phyloP scores from a whole-genome alignment of 2,797 vertebrate genomes.

The Enteromius argenteus region DNA sequence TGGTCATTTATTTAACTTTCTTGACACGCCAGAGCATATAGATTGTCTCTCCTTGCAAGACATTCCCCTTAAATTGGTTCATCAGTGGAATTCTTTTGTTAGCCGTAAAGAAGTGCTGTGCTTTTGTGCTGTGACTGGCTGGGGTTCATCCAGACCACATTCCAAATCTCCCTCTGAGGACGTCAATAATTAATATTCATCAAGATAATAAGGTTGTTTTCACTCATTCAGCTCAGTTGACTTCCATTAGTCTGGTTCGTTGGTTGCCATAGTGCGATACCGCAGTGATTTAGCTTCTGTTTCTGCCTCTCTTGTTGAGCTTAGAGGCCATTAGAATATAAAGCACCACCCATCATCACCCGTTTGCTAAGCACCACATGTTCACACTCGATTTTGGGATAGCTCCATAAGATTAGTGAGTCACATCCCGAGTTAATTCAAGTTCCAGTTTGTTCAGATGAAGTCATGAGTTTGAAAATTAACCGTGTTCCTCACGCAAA shows the following conservation, averaged over 20 bases:
- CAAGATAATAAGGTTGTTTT: conserved; percentile 46
- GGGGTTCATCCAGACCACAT: conserved; percentile 57
- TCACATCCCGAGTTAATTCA: conserved; percentile 6
- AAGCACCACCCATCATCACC: conserved; percentile 38
- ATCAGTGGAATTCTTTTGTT: conserved; percentile 60
- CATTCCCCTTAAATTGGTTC: conserved; percentile 50
- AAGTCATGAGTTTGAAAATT: conserved; percentile 26
- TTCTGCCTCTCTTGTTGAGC: conserved; percentile 44
- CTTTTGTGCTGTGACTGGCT: conserved; percentile 61
- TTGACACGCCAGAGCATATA: conserved; percentile 39
- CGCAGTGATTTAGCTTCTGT: conserved; percentile 60
- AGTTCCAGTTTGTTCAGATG: conserved; percentile 24
- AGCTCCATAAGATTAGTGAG: conserved; percentile 24
- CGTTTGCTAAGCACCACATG: conserved; percentile 50
- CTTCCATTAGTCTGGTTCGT: conserved; percentile 23
- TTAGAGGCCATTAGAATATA: conserved; percentile 51
- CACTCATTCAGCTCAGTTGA: conserved; percentile 11
- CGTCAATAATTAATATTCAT: conserved; percentile 64
- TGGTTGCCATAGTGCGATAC: conserved; percentile 69
- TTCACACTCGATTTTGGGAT: conserved; percentile 43
- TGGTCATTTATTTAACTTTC: conserved; percentile 44
- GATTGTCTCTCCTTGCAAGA: conserved; percentile 41
- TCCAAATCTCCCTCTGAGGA: conserved; percentile 62
- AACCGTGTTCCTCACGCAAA: conserved; percentile 2
- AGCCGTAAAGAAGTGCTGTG: conserved; percentile 47